These are phyloP conservation scores for Sericinus montela DNA, from an alignment of 2,888 invertebrate genomes.

Conservation along the genomic window DNA sequence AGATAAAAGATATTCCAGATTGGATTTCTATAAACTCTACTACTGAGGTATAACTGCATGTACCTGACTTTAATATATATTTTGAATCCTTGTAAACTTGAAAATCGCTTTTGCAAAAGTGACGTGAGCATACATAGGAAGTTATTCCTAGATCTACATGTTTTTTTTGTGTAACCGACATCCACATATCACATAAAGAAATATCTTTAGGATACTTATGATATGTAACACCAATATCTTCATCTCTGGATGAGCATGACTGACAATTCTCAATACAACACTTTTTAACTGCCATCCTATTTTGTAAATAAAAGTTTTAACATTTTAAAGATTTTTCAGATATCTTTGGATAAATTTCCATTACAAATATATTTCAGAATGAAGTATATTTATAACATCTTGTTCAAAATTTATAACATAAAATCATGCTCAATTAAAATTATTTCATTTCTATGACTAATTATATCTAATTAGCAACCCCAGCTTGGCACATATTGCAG, in stretches of 20 bases:
- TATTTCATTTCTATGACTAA: too few relatives aligned
- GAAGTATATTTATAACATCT: too few relatives aligned
- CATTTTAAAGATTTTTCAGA: too few relatives aligned
- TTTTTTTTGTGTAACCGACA: slow-evolving; percentile 80
- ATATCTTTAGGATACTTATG: slow-evolving; percentile 86
- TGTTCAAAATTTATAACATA: too few relatives aligned
- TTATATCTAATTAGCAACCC: too few relatives aligned
- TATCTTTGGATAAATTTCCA: slow-evolving; percentile 2
- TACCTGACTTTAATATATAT: slow-evolving; percentile 83
- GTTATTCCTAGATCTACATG: slow-evolving; percentile 74
- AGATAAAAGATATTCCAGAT: background rate
- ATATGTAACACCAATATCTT: slow-evolving; percentile 85
- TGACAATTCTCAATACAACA: slow-evolving; percentile 82
- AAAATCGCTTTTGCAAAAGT: slow-evolving; percentile 86
- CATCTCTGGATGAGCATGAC: slow-evolving; percentile 79
- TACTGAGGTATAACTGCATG: slow-evolving; percentile 24
- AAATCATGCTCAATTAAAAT: too few relatives aligned
- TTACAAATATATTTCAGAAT: background rate
- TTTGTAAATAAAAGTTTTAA: slow-evolving; percentile 26
- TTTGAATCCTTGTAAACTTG: slow-evolving; percentile 84
- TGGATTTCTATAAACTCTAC: slow-evolving; percentile 10
- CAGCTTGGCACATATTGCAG: too few relatives aligned
- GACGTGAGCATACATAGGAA: slow-evolving; percentile 85
- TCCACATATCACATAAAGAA: slow-evolving; percentile 81
- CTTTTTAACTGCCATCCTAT: slow-evolving; percentile 80